Evolutionary conservation across 2,888 invertebrate species (phyloP), one percentile per base, ranked within the genome.

Genomic region (Eudemis profundana): DNA sequence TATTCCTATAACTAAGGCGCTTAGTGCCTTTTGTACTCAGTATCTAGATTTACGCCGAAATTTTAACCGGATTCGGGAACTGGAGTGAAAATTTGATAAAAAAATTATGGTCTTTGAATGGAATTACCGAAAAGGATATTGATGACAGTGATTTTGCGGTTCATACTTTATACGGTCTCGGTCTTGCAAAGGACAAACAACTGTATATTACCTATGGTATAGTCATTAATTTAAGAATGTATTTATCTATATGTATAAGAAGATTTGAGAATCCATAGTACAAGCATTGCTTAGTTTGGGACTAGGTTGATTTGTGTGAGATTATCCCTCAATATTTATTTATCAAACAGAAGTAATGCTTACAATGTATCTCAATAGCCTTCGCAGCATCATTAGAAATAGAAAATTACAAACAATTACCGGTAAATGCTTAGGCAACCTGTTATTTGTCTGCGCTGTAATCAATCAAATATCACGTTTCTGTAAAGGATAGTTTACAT

Each of bases 381-480:
- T 57, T 33, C 14, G 4, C 27, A 8, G 14, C 10, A 27, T 36
- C 21, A 33, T 57, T 57, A 21, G 57, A 36, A 57, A 36, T 12
- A 36, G 10, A 46, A 33, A 36, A 47, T 57, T 19, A 57, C 12
- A 46, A 4, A 12, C 33, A 57, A 57, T 57, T 47, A 47, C 14
- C 1, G 21, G 33, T 57, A 46, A 57, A 33, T 57, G 44, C 14
- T 56, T 44, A 19, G 44, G 21, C 44, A 15, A 17, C 4, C 33
- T 42, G 46, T 46, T 47, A 57, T 46, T n/a, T 23, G 15, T 46
- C 12, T 19, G 7, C 50, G 12, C 4, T 17, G 46, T 57, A 57
- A 57, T 57, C 46, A 36, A 57, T 57, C 46, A 46, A 46, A 38
- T 7, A 19, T 14, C 57, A 36, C 17, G 19, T 21, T 36, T 27